Evolutionary conservation across 2,797 vertebrate genomes (phyloP).

Genomic region (Bradypus variegatus): DNA sequence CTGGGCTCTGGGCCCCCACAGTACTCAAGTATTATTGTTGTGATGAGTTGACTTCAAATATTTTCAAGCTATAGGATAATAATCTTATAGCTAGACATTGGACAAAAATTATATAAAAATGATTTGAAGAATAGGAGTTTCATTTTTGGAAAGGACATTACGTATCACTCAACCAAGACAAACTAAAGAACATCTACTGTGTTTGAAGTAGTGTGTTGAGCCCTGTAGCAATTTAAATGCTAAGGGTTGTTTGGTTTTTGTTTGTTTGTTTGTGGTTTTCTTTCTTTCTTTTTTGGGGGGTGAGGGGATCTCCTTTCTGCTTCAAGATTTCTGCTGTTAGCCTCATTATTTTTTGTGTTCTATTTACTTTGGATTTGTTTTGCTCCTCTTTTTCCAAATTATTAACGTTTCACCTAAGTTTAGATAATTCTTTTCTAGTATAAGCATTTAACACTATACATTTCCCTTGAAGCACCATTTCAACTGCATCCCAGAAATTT

Average conservation of each 20-base stretch:
- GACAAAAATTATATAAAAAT: neutral
- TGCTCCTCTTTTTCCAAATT: neutral
- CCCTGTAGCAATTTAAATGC: neutral
- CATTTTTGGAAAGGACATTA: neutral
- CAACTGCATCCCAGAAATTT: neutral
- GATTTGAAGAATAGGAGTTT: slow-evolving; percentile 1
- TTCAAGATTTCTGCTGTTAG: neutral
- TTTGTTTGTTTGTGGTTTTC: neutral
- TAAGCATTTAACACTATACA: neutral
- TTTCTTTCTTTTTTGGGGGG: no score
- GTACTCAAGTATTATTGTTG: neutral
- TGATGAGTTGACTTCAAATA: neutral
- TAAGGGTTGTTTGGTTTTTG: neutral
- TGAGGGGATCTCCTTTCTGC: neutral
- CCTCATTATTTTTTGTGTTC: neutral
- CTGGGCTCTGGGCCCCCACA: no score
- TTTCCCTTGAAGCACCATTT: neutral
- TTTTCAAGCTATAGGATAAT: neutral
- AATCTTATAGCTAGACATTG: neutral
- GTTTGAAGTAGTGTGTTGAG: neutral
- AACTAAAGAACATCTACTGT: neutral
- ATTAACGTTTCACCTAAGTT: neutral
- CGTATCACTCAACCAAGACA: neutral
- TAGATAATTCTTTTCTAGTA: neutral
- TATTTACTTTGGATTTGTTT: neutral